phyloP scores from a whole-genome alignment of 2,797 vertebrate species.

The Enteromius fasciolatus region DNA sequence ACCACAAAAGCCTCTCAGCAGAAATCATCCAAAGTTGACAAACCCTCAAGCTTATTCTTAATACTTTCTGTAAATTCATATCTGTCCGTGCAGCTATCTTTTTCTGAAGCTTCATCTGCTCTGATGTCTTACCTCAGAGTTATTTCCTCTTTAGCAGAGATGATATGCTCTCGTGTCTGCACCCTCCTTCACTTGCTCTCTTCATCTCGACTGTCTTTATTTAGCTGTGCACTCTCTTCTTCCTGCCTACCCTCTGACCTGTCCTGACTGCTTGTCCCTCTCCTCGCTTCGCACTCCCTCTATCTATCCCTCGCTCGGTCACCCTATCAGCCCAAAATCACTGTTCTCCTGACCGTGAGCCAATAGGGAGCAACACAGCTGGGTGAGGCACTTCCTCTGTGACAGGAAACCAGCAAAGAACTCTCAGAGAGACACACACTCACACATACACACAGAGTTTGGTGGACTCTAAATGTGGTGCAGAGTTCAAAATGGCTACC shows the following conservation, averaged over 20 bases:
- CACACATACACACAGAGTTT: background rate
- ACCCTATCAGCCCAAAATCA: conserved; percentile 67
- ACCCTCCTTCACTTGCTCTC: conserved; percentile 48
- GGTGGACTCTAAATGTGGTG: conserved; percentile 10
- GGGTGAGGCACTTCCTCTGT: conserved; percentile 83
- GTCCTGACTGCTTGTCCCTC: conserved; percentile 54
- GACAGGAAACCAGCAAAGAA: conserved; percentile 73
- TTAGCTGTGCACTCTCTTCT: conserved; percentile 34
- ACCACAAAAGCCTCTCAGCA: conserved; percentile 15
- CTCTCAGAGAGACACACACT: conserved; percentile 39
- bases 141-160: conserved; percentile 60
- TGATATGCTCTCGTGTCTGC: conserved; percentile 31
- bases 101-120: conserved; percentile 11
- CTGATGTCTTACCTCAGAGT: conserved; percentile 44
- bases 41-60: background rate
- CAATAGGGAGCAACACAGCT: conserved; percentile 70
- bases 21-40: background rate
- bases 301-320: conserved; percentile 65
- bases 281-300: conserved; percentile 57
- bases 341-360: conserved; percentile 63
- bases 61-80: background rate
- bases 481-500: conserved; percentile 15
- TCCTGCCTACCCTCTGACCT: conserved; percentile 45
- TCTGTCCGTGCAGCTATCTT: conserved; percentile 1
- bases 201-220: conserved; percentile 49